Evolutionary conservation across 2,888 invertebrate genomes (phyloP), one percentile per base, ranked within the genome.

Genomic region (Xestia xanthographa): DNA sequence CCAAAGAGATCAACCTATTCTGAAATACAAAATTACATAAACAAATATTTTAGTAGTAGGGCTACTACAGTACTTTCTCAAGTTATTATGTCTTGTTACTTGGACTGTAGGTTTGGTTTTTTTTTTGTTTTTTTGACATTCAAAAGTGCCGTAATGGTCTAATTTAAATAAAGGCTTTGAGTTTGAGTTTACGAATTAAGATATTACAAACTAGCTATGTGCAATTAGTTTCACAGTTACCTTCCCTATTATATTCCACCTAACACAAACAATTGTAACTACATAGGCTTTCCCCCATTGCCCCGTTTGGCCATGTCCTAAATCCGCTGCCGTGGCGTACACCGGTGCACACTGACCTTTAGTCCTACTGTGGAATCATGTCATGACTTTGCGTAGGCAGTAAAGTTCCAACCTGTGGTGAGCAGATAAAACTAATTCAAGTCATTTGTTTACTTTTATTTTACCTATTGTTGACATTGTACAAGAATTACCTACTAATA

Each of bases 381-480:
- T 41, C 69, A 82, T 48, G 69, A 41, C 22, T 66, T 66, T 41
- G 41, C 60, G 69, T 70, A 66, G 77, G 65, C 38, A 50, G 34
- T n/a, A 14, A 50, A 60, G 5, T 74, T 65, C 50, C 12, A 45
- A 66, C 41, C 22, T 73, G 65, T 29, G 29, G 75, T 81, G 29
- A 67, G 38, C 11, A 66, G 45, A 75, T 76, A 66, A 75, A 75
- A 66, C 43, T 62, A 82, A 67, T 66, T 56, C 41, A 22, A 77
- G 80, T 22, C 14, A 66, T 72, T 56, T 72, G 45, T 80, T 73
- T 66, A 38, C 45, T 75, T 67, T 38, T 22, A 43, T 67, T 81
- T 50, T 66, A 50, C 56, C 48, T 45, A 1, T 58, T 79, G 60
- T 50, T 75, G 38, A 58, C 17, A 58, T 58, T 58, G 29, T 29